phyloP scores from a whole-genome alignment of 92 coral and sea anemone species.

The Epizoanthus scotinus region DNA sequence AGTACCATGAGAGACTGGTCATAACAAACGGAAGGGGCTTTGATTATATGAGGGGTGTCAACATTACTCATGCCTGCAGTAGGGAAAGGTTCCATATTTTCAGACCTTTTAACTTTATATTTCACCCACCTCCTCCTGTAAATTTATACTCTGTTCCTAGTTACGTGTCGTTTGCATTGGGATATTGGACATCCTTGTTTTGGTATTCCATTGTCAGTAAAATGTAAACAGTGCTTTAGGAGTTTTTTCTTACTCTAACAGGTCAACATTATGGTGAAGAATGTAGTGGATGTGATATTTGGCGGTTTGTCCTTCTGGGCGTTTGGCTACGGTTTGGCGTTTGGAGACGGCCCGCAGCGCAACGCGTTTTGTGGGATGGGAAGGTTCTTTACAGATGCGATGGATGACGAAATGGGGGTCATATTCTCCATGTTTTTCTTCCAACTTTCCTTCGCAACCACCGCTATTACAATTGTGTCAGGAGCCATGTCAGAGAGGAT shows the following conservation, averaged over 20 bases:
- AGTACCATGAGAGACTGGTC: too few relatives aligned
- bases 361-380: slow-evolving; percentile 78
- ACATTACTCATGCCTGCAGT: too few relatives aligned
- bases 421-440: slow-evolving; percentile 64
- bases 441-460: slow-evolving; percentile 67
- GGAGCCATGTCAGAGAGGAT: slow-evolving; percentile 71
- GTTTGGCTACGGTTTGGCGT: slow-evolving; percentile 73
- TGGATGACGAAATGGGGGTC: slow-evolving; percentile 66
- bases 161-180: too few relatives aligned
- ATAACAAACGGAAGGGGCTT: too few relatives aligned
- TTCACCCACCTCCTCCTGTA: background rate
- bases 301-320: slow-evolving; percentile 82
- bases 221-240: too few relatives aligned
- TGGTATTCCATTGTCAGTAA: too few relatives aligned
- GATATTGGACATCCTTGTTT: too few relatives aligned
- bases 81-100: too few relatives aligned
- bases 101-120: background rate
- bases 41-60: too few relatives aligned
- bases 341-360: slow-evolving; percentile 60
- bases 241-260: background rate
- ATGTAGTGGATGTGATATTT: slow-evolving; percentile 74
- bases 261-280: slow-evolving; percentile 83
- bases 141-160: too few relatives aligned
- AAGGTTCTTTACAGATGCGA: slow-evolving; percentile 70
- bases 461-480: slow-evolving; percentile 68